Conservation (phyloP, 1,140 invertebrate genomes). For the Homarus americanus region DNA sequence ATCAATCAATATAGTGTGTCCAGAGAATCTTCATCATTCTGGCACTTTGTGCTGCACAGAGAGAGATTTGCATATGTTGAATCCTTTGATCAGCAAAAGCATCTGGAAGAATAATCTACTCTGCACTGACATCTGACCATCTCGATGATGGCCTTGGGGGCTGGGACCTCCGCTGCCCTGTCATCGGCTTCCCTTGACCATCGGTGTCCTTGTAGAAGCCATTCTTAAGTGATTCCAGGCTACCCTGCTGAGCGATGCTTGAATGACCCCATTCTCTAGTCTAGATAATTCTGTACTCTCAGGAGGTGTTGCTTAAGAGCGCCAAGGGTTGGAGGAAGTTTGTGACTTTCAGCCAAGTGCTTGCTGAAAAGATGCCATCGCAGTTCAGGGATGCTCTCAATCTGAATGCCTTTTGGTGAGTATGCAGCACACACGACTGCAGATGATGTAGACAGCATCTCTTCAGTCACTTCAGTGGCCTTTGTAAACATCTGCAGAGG, state of each 20-base stretch:
- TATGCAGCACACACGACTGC: not conserved
- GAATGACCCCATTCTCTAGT: conserved; percentile 25
- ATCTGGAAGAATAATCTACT: conserved; percentile 64
- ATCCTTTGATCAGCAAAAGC: conserved; percentile 71
- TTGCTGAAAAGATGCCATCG: conserved; percentile 42
- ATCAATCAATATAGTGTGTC: conserved; percentile 49
- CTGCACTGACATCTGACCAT: conserved; percentile 49
- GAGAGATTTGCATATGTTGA: conserved; percentile 69
- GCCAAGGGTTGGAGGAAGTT: conserved; percentile 12
- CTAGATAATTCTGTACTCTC: not conserved
- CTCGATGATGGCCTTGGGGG: conserved; percentile 67
- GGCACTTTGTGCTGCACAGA: conserved; percentile 49
- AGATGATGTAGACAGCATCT: not conserved
- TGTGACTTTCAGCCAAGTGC: conserved; percentile 33
- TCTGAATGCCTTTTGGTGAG: conserved; percentile 9
- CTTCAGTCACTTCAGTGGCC: conserved; percentile 12
- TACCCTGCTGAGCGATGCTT: conserved; percentile 31
- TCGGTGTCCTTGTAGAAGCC: conserved; percentile 61
- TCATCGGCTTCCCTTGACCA: conserved; percentile 3
- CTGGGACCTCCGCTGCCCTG: conserved; percentile 43
- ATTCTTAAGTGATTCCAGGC: conserved; percentile 54
- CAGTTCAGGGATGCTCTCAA: conserved; percentile 43
- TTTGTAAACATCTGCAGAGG: conserved; percentile 37
- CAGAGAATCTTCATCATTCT: no score
- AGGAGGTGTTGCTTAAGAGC: no score